These are phyloP conservation scores for Paraplagusia blochii DNA, from an alignment of 2,113 vertebrate species.

Conservation along the genomic window DNA sequence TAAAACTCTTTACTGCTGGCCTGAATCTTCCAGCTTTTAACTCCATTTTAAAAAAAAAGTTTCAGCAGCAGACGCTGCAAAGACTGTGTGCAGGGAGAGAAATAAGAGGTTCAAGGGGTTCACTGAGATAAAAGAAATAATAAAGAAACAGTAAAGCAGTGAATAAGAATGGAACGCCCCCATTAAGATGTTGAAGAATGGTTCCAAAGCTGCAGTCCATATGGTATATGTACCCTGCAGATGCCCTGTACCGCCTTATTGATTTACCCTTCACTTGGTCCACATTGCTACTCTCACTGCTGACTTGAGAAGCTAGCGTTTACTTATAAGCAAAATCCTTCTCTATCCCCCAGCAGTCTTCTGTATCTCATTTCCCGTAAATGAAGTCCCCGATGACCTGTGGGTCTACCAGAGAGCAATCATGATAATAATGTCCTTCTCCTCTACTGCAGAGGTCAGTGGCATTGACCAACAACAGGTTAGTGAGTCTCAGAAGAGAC, in stretches of 20 bases:
- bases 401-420: neutral
- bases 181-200: constrained; percentile 51
- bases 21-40: too few species aligned
- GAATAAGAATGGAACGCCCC: constrained; percentile 22
- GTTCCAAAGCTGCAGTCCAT: constrained; percentile 55
- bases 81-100: neutral
- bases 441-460: neutral
- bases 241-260: constrained; percentile 67
- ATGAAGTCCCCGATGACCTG: constrained; percentile 6
- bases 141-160: constrained; percentile 8
- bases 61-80: constrained; percentile 15
- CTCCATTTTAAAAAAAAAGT: constrained; percentile 7
- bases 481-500: too few species aligned
- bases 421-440: constrained; percentile 3
- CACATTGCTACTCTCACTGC: constrained; percentile 44
- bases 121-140: constrained; percentile 18
- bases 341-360: neutral
- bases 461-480: neutral
- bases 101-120: constrained; percentile 19
- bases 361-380: constrained; percentile 2
- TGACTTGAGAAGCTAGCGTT: constrained; percentile 29
- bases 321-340: constrained; percentile 15
- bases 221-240: constrained; percentile 61
- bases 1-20: too few species aligned
- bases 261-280: constrained; percentile 55